These are phyloP conservation scores for Enteromius mattozi DNA, from an alignment of 2,797 vertebrate genomes.

Conservation along the genomic window DNA sequence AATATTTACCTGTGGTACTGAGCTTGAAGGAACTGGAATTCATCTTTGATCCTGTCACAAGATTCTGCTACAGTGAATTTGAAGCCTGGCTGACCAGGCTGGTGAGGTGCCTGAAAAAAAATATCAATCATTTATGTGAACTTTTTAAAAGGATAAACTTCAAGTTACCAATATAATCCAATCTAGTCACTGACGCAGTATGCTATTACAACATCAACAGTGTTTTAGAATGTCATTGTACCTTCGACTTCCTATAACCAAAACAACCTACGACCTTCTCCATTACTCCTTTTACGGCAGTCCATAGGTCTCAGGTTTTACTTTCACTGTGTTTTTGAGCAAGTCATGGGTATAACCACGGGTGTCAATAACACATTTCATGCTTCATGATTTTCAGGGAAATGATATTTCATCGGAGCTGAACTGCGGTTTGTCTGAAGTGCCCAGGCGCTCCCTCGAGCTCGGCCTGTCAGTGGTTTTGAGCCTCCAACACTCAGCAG, in stretches of 20 bases:
- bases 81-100: slow-evolving; percentile 94
- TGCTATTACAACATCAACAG: background rate
- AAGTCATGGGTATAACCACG: slow-evolving; percentile 55
- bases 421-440: slow-evolving; percentile 61
- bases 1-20: slow-evolving; percentile 92
- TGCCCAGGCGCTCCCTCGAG: slow-evolving; percentile 62
- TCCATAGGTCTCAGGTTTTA: slow-evolving; percentile 16
- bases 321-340: slow-evolving; percentile 36
- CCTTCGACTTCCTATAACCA: slow-evolving; percentile 12
- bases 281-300: slow-evolving; percentile 27
- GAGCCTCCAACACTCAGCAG: slow-evolving; percentile 64
- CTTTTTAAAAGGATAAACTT: background rate
- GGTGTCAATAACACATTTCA: slow-evolving; percentile 64
- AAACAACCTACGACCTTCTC: slow-evolving; percentile 23
- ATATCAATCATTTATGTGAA: background rate
- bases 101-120: slow-evolving; percentile 88
- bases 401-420: slow-evolving; percentile 57
- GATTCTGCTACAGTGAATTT: slow-evolving; percentile 97
- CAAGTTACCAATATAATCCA: background rate
- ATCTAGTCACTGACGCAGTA: background rate
- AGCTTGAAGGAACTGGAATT: slow-evolving; percentile 96
- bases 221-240: background rate
- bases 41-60: slow-evolving; percentile 95
- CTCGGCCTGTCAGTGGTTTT: slow-evolving; percentile 57
- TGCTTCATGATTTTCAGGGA: slow-evolving; percentile 58